Conservation (phyloP, 2,113 vertebrate species). For the Petroica traversi region DNA sequence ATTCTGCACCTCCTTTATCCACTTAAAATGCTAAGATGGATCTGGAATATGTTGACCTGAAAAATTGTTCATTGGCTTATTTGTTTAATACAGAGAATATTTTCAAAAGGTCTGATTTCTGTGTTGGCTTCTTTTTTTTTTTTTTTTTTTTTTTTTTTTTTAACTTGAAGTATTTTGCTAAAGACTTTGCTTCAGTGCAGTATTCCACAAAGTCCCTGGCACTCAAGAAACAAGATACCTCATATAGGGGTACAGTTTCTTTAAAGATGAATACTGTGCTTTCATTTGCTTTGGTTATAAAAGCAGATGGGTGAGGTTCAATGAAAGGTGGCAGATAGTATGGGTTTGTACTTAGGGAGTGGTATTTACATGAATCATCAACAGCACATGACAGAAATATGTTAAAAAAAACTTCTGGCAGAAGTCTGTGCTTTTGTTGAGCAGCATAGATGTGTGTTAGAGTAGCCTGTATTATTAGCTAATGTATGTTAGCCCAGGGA, state of each 20-base stretch:
- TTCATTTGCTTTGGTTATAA: not conserved
- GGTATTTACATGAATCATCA: not conserved
- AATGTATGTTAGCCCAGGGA: not conserved
- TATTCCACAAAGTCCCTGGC: not conserved
- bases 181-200: not conserved
- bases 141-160: not conserved
- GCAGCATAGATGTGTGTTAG: not conserved
- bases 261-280: not conserved
- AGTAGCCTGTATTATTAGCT: not conserved
- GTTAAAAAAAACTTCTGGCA: not conserved
- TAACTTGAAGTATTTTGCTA: not conserved
- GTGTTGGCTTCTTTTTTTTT: not conserved
- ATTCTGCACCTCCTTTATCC: not conserved
- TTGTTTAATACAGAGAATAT: not conserved
- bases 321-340: not conserved
- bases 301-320: slow-evolving; percentile 18
- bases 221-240: not conserved
- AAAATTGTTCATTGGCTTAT: not conserved
- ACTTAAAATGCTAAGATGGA: not conserved
- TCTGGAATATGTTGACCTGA: not conserved
- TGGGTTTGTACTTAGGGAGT: not conserved
- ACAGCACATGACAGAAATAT: not conserved
- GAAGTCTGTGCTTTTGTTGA: not conserved
- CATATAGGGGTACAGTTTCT: not conserved
- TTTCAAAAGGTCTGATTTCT: not conserved